A percentile compares a stretch with the other conserved stretches of the same genome.
Evolutionary conservation across 2,888 invertebrate species (phyloP).

Genomic region (Teleogryllus oceanicus): DNA sequence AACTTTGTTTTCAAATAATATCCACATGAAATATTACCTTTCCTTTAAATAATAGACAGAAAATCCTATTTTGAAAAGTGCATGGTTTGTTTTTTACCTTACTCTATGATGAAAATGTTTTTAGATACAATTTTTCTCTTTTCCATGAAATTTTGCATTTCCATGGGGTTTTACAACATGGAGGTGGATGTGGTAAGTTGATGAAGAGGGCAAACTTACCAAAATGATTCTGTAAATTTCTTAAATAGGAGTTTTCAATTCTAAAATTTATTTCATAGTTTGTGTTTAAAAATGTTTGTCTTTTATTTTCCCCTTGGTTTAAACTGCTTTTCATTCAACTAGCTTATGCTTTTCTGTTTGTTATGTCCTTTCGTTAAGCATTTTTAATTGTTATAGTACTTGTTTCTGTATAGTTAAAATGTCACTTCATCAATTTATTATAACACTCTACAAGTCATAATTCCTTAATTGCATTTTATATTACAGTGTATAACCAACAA

Average conservation of each 20-base stretch:
- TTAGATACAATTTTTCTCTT: constrained; percentile 32
- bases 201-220: neutral
- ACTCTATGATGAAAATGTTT: neutral
- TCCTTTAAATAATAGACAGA: no score
- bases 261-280: constrained; percentile 12
- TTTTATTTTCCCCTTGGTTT: neutral
- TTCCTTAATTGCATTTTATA: neutral
- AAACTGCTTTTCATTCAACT: no score
- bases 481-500: constrained; percentile 32
- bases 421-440: no score
- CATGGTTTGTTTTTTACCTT: no score
- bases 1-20: no score
- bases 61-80: no score
- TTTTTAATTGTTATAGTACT: neutral
- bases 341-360: no score
- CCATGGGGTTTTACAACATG: constrained; percentile 27
- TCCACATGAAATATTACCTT: no score
- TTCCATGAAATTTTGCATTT: constrained; percentile 32
- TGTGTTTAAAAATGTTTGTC: constrained; percentile 11
- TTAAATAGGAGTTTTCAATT: no score
- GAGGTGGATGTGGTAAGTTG: constrained; percentile 37
- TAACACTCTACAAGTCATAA: no score
- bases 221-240: no score
- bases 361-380: neutral
- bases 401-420: no score